Evolutionary conservation across 2,888 invertebrate species (phyloP).

Genomic region (Orthosia cruda): DNA sequence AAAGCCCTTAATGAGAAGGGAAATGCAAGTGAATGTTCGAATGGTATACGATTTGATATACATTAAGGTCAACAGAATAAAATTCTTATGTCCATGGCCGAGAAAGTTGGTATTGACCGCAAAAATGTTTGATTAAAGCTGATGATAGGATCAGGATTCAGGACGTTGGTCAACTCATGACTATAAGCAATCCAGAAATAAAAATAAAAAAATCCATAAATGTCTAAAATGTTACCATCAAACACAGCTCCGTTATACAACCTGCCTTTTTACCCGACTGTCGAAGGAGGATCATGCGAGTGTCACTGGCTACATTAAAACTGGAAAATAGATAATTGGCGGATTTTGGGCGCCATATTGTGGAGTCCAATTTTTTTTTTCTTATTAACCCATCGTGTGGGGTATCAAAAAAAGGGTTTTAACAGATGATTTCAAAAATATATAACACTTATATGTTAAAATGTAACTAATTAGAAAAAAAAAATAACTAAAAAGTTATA

Average conservation of each 20-base stretch:
- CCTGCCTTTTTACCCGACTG: constrained; percentile 8
- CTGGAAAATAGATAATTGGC: no score
- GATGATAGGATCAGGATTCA: not conserved
- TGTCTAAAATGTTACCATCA: not conserved
- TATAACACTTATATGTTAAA: no score
- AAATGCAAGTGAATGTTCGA: constrained; percentile 29
- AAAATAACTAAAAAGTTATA: no score
- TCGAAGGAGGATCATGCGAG: no score
- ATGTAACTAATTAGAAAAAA: no score
- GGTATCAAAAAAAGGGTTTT: no score
- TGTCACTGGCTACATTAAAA: no score
- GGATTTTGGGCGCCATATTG: no score
- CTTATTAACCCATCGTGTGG: no score
- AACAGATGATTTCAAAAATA: no score
- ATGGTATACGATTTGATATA: constrained; percentile 1
- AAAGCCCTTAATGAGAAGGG: not conserved
- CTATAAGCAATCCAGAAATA: not conserved
- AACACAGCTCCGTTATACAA: not conserved
- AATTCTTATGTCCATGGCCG: not conserved
- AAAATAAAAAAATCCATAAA: not conserved
- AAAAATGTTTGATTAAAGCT: not conserved
- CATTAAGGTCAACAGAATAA: constrained; percentile 28
- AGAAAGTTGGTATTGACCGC: not conserved
- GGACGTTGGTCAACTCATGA: not conserved
- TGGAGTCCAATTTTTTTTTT: no score